A percentile compares a stretch with the other conserved stretches of the same genome.
phyloP scores from a whole-genome alignment of 2,797 vertebrate species.

The Gadopsis bispinosus region DNA sequence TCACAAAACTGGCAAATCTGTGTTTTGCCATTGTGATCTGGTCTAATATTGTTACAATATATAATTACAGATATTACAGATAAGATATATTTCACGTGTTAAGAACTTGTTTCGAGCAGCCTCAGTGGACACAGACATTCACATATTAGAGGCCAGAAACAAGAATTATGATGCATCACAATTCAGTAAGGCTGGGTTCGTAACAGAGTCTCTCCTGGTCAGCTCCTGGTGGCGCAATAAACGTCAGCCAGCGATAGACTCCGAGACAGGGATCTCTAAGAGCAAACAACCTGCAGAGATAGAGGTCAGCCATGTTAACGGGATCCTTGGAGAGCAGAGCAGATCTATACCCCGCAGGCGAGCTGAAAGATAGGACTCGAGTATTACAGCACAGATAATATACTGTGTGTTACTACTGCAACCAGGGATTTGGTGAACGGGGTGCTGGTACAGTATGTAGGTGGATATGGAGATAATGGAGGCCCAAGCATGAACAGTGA shows the following conservation, averaged over 20 bases:
- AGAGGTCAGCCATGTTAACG: slow-evolving; percentile 75
- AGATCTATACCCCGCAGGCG: slow-evolving; percentile 59
- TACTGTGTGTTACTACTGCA: neutral
- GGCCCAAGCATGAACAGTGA: neutral
- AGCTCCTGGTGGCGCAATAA: slow-evolving; percentile 57
- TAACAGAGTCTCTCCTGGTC: slow-evolving; percentile 31
- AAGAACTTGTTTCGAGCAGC: slow-evolving; percentile 17
- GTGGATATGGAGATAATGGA: neutral
- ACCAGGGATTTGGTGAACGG: neutral
- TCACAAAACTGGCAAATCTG: slow-evolving; percentile 54
- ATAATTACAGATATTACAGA: slow-evolving; percentile 6
- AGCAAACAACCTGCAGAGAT: slow-evolving; percentile 61
- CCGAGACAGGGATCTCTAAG: slow-evolving; percentile 50
- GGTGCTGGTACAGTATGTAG: neutral
- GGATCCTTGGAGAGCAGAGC: slow-evolving; percentile 63
- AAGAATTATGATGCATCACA: slow-evolving; percentile 51
- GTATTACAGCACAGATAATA: slow-evolving; percentile 27
- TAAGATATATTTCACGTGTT: slow-evolving; percentile 8
- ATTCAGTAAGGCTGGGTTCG: slow-evolving; percentile 63
- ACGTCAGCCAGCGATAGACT: slow-evolving; percentile 46
- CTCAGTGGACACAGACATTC: slow-evolving; percentile 13
- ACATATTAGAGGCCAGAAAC: slow-evolving; percentile 20
- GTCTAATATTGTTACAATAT: slow-evolving; percentile 23
- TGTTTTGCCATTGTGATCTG: slow-evolving; percentile 39
- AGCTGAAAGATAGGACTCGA: slow-evolving; percentile 36